These are phyloP conservation scores for Chrysodeixis includens DNA, from an alignment of 2,888 invertebrate species.

Conservation along the genomic window DNA sequence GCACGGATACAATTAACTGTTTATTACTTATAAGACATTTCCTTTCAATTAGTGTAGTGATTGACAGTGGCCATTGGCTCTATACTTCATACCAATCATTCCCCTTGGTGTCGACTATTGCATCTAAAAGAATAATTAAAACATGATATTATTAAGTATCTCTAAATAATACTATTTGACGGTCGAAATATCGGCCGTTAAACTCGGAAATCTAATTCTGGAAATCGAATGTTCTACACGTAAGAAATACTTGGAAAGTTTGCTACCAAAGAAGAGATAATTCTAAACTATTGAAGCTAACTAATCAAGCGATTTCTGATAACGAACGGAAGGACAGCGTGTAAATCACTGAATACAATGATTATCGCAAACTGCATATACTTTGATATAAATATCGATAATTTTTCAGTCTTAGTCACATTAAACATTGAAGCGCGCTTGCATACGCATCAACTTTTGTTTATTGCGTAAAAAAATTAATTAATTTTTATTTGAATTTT, in stretches of 20 bases:
- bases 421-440: neutral
- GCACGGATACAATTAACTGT: constrained; percentile 24
- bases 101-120: constrained; percentile 57
- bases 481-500: neutral
- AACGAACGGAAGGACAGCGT: neutral
- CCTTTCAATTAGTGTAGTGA: constrained; percentile 38
- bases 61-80: constrained; percentile 45
- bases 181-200: too few relatives aligned
- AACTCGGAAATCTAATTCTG: too few relatives aligned
- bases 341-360: neutral
- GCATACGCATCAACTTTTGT: neutral
- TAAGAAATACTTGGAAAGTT: too few relatives aligned
- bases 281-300: too few relatives aligned
- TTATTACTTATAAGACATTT: constrained; percentile 28
- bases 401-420: neutral
- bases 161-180: too few relatives aligned
- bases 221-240: too few relatives aligned
- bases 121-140: too few relatives aligned
- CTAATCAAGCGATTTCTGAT: neutral
- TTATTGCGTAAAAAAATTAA: neutral
- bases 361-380: neutral
- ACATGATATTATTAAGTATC: too few relatives aligned
- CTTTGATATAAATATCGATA: neutral
- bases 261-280: too few relatives aligned
- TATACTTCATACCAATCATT: too few relatives aligned